phyloP scores from a whole-genome alignment of 2,113 vertebrate species.

The Atherinomorus stipes region DNA sequence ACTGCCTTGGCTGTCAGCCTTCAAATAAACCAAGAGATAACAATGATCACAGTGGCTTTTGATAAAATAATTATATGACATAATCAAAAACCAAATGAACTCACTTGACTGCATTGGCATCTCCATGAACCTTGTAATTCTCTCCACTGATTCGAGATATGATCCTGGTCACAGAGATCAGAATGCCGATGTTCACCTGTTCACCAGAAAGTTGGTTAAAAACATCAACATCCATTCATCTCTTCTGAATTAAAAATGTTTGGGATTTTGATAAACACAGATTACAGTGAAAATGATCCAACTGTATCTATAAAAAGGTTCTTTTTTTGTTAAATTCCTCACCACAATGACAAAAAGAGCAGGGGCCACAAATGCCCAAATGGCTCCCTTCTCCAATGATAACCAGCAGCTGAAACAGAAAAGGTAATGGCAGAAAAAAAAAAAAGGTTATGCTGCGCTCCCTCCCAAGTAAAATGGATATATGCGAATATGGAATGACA shows the following conservation, averaged over 20 bases:
- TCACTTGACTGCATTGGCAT: slow-evolving; percentile 94
- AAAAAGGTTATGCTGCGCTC: background rate
- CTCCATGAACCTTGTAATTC: slow-evolving; percentile 93
- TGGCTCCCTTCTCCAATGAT: slow-evolving; percentile 88
- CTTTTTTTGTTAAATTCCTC: slow-evolving; percentile 55
- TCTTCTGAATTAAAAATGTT: background rate
- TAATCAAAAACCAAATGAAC: slow-evolving; percentile 52
- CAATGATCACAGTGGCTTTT: background rate
- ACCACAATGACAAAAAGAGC: slow-evolving; percentile 95
- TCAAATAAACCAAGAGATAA: slow-evolving; percentile 27
- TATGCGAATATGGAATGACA: slow-evolving; percentile 29
- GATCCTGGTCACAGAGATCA: slow-evolving; percentile 93
- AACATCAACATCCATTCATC: background rate
- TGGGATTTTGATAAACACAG: background rate
- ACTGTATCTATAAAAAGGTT: background rate
- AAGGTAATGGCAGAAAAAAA: background rate
- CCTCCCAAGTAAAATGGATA: background rate
- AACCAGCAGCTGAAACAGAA: slow-evolving; percentile 92
- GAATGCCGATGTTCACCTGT: slow-evolving; percentile 94
- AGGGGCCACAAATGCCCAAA: slow-evolving; percentile 98
- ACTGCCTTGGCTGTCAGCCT: slow-evolving; percentile 95
- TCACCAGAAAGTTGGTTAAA: slow-evolving; percentile 3
- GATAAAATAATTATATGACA: background rate
- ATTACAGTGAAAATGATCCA: background rate
- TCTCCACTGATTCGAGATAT: slow-evolving; percentile 96